Conservation (phyloP, 2,797 vertebrate species). For the Sciaenops ocellatus region DNA sequence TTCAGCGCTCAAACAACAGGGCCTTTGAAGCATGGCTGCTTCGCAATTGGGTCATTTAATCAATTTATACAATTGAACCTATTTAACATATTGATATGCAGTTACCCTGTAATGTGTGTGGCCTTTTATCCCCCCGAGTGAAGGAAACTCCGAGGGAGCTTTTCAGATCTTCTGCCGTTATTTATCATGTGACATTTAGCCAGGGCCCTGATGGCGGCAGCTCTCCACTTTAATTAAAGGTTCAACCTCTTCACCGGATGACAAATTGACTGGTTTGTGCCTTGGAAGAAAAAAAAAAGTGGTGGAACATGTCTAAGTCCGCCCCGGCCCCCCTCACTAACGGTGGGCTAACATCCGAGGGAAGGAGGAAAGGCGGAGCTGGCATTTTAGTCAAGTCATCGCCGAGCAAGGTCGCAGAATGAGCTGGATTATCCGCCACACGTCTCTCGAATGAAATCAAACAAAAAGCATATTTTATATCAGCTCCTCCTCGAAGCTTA, state of each 20-base stretch:
- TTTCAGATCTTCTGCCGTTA: constrained; percentile 81
- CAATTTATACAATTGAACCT: constrained; percentile 82
- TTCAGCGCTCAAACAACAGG: constrained; percentile 70
- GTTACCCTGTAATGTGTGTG: constrained; percentile 77
- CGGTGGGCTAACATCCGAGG: constrained; percentile 38
- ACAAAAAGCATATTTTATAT: background rate
- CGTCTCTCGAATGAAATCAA: constrained; percentile 7
- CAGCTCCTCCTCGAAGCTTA: background rate
- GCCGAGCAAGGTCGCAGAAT: constrained; percentile 35
- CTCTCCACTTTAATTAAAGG: constrained; percentile 88
- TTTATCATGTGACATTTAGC: constrained; percentile 86
- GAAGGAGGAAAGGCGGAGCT: constrained; percentile 41
- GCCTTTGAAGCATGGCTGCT: constrained; percentile 61
- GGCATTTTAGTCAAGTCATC: constrained; percentile 63
- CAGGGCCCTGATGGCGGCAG: constrained; percentile 75
- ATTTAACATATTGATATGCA: constrained; percentile 85
- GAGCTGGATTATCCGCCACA: constrained; percentile 36
- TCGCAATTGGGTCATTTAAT: constrained; percentile 78
- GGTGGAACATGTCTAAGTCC: constrained; percentile 69
- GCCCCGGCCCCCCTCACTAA: constrained; percentile 49
- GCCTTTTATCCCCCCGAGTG: constrained; percentile 76
- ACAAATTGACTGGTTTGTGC: constrained; percentile 85
- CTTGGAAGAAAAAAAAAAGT: constrained; percentile 64
- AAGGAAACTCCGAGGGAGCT: constrained; percentile 73
- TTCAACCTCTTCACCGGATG: constrained; percentile 84